phyloP scores from a whole-genome alignment of 2,888 invertebrate genomes.

The Polietes domitor region DNA sequence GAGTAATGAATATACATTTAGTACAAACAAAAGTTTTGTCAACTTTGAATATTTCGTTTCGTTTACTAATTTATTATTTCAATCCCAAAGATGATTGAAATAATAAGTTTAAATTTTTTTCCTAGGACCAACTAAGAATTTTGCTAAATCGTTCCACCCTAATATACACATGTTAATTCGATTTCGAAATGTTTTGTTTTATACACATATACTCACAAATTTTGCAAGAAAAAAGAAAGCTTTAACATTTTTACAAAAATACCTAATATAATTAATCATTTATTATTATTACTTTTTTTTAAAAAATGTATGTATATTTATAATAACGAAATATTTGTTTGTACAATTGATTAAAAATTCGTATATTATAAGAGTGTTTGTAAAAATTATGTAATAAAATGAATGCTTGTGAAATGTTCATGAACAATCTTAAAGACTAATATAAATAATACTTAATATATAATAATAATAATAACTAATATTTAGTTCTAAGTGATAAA shows the following conservation, averaged over 20 bases:
- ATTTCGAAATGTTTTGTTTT: no score
- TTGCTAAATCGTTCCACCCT: no score
- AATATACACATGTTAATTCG: no score
- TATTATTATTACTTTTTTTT: slow-evolving; percentile 14
- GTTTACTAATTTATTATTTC: no score
- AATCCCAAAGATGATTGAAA: no score
- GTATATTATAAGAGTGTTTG: slow-evolving; percentile 22
- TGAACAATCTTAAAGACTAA: slow-evolving; percentile 38
- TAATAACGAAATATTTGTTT: slow-evolving; percentile 38
- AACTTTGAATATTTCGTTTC: no score
- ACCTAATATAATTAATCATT: not conserved
- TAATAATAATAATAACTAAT: slow-evolving; percentile 62
- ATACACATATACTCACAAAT: slow-evolving; percentile 24
- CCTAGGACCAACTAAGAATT: no score
- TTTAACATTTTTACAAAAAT: slow-evolving; percentile 40
- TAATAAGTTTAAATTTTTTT: no score
- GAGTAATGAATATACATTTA: no score
- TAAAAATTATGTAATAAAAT: slow-evolving; percentile 43
- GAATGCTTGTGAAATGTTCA: slow-evolving; percentile 30
- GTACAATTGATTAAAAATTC: slow-evolving; percentile 28
- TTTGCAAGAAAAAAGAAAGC: slow-evolving; percentile 17
- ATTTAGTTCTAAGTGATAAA: slow-evolving; percentile 56
- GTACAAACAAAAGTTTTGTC: no score
- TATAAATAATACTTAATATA: slow-evolving; percentile 46
- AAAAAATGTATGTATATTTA: slow-evolving; percentile 32